Base-by-base conservation (phyloP, 2,113 vertebrate species). In the Python bivittatus region DNA sequence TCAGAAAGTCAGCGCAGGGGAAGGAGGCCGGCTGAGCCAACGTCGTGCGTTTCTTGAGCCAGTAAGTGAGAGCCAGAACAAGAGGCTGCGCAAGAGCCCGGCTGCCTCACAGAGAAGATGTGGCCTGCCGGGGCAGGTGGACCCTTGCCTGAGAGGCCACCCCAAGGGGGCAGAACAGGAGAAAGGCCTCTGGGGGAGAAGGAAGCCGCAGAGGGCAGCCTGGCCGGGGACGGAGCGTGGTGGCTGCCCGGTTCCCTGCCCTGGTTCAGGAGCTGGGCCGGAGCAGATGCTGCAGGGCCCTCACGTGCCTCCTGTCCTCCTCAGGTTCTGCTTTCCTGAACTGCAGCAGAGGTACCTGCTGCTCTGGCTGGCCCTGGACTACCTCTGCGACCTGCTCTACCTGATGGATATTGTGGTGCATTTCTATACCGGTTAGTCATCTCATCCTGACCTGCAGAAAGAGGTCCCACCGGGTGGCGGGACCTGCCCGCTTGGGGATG, bases 341-440 rank as follows among this genome's bases (percentile, higher is more conserved):
- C 97, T 98, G 29, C 98, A 98, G 72, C 86, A 97, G 23, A 93
- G 90, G 53, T 98, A 98, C 92, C 44, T 96, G 58, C 93, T 92
- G 38, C 94, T 97, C 83, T 99, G 99, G 99, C 96, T 98, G 0
- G 96, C 97, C 20, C 96, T 99, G 95, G 99, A 99, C 92, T 98
- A 98, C 72, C 90, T 98, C 27, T 97, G 98, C 27, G 99, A 99
- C 3, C 38, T 98, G 0, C 94, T 99, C n/a, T 99, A 99, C 93
- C 88, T 98, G 29, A 52, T 96, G 54, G 99, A 99, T 94, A 98
- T 98, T 0, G 90, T 96, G 1, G 95, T 98, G 94, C 98, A 38
- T 89, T 95, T 98, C 85, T 98, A 98, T 95, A 99, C 98, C 0
- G 99, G 99, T 99, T 94, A 64, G 97, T 94, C 54, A 53, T 3